phyloP scores from a whole-genome alignment of 2,113 vertebrate species.

The Himantopus leucocephalus region DNA sequence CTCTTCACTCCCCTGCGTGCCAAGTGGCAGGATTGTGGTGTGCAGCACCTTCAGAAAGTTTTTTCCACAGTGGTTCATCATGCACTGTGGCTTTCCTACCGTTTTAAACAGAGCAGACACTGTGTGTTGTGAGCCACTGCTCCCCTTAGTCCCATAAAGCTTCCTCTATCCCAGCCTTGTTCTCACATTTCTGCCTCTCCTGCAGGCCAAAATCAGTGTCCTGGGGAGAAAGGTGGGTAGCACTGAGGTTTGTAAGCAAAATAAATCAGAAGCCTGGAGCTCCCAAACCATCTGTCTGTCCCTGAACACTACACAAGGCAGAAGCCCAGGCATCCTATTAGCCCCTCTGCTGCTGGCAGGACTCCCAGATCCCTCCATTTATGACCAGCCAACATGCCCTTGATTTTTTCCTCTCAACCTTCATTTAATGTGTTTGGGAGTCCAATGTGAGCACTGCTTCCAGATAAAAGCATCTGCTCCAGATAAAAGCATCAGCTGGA shows the following conservation, averaged over 20 bases:
- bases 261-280: not conserved
- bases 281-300: not conserved
- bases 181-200: not conserved
- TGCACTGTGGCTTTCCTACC: not conserved
- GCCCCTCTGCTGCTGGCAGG: slow-evolving; percentile 38
- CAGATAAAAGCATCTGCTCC: slow-evolving; percentile 20
- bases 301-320: fast-evolving
- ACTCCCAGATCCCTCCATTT: slow-evolving; percentile 6
- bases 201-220: not conserved
- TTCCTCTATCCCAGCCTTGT: not conserved
- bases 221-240: not conserved
- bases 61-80: not conserved
- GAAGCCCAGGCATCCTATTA: not conserved
- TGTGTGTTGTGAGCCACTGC: not conserved
- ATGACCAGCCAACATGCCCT: not conserved
- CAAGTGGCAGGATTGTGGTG: not conserved
- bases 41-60: not conserved
- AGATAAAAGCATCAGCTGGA: not conserved
- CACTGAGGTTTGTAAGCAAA: not conserved
- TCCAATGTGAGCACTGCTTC: not conserved
- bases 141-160: not conserved
- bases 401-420: not conserved
- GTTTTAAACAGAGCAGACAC: not conserved
- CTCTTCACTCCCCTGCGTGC: not conserved
- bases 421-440: not conserved